phyloP scores from a whole-genome alignment of 2,113 vertebrate genomes.

The Leiothrix lutea region DNA sequence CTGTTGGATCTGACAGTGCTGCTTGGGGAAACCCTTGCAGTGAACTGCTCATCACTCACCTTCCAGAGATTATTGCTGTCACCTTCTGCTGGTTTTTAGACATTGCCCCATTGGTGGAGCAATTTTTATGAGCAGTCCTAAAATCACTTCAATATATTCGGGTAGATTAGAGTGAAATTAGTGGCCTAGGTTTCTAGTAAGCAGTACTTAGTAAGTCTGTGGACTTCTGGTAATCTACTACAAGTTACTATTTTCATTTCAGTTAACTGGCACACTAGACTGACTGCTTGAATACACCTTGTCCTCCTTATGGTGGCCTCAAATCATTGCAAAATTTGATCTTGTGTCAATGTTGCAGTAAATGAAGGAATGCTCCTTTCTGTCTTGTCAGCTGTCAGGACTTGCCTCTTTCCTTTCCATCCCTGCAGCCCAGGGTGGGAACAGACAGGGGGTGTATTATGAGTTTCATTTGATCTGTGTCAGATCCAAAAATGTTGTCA shows the following conservation, averaged over 20 bases:
- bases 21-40: not conserved
- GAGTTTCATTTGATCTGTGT: not conserved
- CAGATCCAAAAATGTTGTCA: not conserved
- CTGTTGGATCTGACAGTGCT: not conserved
- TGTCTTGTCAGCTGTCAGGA: not conserved
- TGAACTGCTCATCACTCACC: not conserved
- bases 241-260: not conserved
- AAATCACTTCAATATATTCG: accelerated
- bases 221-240: not conserved
- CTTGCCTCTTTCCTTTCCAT: not conserved
- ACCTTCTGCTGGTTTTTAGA: not conserved
- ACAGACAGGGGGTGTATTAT: not conserved
- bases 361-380: not conserved
- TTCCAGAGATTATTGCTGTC: not conserved
- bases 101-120: not conserved
- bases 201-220: not conserved
- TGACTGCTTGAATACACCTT: not conserved
- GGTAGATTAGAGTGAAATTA: not conserved
- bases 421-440: not conserved
- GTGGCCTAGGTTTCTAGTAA: not conserved
- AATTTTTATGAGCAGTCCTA: not conserved
- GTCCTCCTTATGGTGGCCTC: not conserved
- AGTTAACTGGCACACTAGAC: not conserved
- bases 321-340: not conserved
- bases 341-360: not conserved